Base-by-base conservation (phyloP, 1,140 invertebrate genomes). In the Sipha flava region DNA sequence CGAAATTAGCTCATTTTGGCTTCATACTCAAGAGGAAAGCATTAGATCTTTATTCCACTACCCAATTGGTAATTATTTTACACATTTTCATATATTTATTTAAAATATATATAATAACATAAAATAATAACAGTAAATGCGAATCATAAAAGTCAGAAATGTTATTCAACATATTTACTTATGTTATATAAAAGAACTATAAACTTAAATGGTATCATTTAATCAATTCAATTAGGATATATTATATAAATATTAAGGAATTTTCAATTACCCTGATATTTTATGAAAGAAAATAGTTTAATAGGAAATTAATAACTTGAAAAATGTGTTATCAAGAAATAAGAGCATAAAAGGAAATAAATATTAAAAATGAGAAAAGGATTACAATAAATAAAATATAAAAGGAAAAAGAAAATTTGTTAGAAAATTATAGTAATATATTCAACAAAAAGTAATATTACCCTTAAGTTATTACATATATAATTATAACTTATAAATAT, bases 11-110 rank as follows among this genome's bases (percentile, higher is more conserved):
- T 91, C 93, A 52, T 90, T 99, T 43, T 98, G 97, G 93, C 98
- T 99, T 85, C 95, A 98, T 89, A 98, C 95, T 9, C 97, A 97
- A 0, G 97, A 99, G 87, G 92, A 93, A 34, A 95, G 93, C 54
- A 94, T 99, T 0, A 90, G 93, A 79, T 93, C 93, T 34, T 87
- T 99, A 1, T 94, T 99, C 82, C 97, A 99, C 86, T 94, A 96
- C 87, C 90, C 92, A 1, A 49, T 47, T 21, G 37, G 79, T 81
- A 49, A 72, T 64, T 82, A 81, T 68, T n/a, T 6, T 43, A 43
- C 9, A 43, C 1, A 43, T 16, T 16, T 4, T 29, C 14, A 29
- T 29, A 57, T n/a, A 3, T 57, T 12, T 4, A 29, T 57, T 57
- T 26, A 26, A 6, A 10, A 57, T 5, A 16, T 26, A 1, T 16